phyloP scores from a whole-genome alignment of 2,797 vertebrate genomes.

The Lepus oiostolus region DNA sequence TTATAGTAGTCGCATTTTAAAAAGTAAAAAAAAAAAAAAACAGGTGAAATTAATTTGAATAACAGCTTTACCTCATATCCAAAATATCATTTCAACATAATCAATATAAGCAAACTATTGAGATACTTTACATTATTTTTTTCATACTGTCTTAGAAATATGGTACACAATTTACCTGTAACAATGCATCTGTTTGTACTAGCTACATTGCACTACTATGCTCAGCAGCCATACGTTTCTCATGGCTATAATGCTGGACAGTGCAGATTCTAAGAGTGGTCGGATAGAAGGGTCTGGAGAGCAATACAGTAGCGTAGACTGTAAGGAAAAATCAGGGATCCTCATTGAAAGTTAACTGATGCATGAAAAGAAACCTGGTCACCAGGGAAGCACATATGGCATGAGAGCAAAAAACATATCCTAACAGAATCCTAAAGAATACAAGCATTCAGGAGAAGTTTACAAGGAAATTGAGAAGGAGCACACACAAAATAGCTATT shows the following conservation, averaged over 20 bases:
- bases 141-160: background rate
- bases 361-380: background rate
- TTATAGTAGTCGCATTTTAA: background rate
- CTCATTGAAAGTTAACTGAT: background rate
- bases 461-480: background rate
- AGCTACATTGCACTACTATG: background rate
- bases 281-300: background rate
- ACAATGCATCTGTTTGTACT: background rate
- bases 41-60: background rate
- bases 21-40: constrained; percentile 32
- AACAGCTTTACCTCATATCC: background rate
- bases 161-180: background rate
- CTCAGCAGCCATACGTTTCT: background rate
- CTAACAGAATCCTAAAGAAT: background rate
- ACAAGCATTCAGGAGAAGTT: background rate
- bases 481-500: background rate
- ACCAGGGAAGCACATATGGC: background rate
- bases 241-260: background rate
- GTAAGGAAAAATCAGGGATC: background rate
- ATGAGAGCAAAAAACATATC: background rate
- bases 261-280: background rate
- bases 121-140: background rate
- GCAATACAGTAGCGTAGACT: background rate
- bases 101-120: background rate
- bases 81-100: constrained; percentile 4